Evolutionary conservation across 2,888 invertebrate species (phyloP).

Genomic region (Mesorhabditis belari): DNA sequence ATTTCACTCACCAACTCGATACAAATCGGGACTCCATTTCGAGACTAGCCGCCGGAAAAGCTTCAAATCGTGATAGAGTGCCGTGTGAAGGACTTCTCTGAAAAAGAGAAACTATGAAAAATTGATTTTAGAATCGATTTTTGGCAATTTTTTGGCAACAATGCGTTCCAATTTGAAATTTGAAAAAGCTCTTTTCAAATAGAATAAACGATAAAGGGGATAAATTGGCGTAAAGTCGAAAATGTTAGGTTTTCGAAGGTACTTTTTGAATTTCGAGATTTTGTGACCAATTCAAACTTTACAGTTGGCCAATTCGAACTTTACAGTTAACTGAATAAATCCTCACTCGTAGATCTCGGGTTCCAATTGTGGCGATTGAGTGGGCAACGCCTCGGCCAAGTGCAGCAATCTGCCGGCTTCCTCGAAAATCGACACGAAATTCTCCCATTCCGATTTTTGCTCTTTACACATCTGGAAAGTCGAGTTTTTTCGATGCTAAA

Average conservation of each 20-base stretch:
- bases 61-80: constrained; percentile 23
- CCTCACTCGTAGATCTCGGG: constrained; percentile 46
- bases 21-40: constrained; percentile 45
- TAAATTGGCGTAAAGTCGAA: no score
- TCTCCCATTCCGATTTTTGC: constrained; percentile 49
- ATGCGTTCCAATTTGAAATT: no score
- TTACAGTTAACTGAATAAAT: constrained; percentile 7
- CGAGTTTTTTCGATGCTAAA: constrained; percentile 4
- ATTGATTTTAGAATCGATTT: no score
- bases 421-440: constrained; percentile 44
- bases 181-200: no score
- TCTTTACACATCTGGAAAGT: constrained; percentile 31
- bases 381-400: constrained; percentile 38
- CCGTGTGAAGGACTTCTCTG: constrained; percentile 10
- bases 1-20: constrained; percentile 31
- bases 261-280: no score
- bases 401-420: constrained; percentile 15
- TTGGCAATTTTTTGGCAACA: no score
- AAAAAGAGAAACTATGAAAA: neutral
- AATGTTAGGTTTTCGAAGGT: no score
- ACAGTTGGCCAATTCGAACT: no score
- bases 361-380: constrained; percentile 41
- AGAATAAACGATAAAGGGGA: no score
- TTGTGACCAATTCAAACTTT: no score
- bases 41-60: constrained; percentile 38